Evolutionary conservation across 2,113 vertebrate genomes (phyloP).

Genomic region (Chaenocephalus aceratus): DNA sequence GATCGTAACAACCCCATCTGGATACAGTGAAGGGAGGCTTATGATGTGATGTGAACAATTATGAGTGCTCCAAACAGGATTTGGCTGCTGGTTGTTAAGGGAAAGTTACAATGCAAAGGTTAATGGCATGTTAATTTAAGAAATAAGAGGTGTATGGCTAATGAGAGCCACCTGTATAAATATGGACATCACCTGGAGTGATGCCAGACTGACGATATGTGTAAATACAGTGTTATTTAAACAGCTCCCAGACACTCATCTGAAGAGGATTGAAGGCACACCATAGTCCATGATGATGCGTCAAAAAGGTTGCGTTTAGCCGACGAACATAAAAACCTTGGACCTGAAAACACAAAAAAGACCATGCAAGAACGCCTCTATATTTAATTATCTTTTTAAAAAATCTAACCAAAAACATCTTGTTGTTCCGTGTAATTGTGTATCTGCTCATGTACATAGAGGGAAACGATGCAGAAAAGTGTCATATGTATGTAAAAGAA

Average conservation of each 20-base stretch:
- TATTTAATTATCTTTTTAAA: conserved; percentile 71
- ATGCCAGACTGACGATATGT: conserved; percentile 50
- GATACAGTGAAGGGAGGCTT: conserved; percentile 90
- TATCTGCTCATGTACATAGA: conserved; percentile 91
- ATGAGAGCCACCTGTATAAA: conserved; percentile 33
- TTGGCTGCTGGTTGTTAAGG: conserved; percentile 52
- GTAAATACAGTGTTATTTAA: conserved; percentile 76
- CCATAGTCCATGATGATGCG: conserved; percentile 55
- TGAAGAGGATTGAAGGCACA: conserved; percentile 53
- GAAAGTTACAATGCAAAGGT: conserved; percentile 3
- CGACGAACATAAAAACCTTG: conserved; percentile 70
- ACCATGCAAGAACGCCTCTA: conserved; percentile 58
- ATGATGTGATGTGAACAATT: conserved; percentile 34
- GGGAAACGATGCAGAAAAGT: conserved; percentile 73
- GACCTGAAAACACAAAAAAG: conserved; percentile 68
- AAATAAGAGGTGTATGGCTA: conserved; percentile 12
- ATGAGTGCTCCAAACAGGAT: conserved; percentile 54
- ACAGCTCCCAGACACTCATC: conserved; percentile 32
- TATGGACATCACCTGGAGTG: conserved; percentile 73
- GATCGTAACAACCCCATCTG: conserved; percentile 95
- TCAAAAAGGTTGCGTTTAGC: conserved; percentile 71
- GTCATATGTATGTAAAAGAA: conserved; percentile 82
- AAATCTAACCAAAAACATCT: conserved; percentile 82
- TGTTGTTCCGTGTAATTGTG: conserved; percentile 79
- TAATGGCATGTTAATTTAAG: conserved; percentile 53